Base-by-base conservation (phyloP, 2,888 invertebrate genomes). In the Oxyteleia sp. region DNA sequence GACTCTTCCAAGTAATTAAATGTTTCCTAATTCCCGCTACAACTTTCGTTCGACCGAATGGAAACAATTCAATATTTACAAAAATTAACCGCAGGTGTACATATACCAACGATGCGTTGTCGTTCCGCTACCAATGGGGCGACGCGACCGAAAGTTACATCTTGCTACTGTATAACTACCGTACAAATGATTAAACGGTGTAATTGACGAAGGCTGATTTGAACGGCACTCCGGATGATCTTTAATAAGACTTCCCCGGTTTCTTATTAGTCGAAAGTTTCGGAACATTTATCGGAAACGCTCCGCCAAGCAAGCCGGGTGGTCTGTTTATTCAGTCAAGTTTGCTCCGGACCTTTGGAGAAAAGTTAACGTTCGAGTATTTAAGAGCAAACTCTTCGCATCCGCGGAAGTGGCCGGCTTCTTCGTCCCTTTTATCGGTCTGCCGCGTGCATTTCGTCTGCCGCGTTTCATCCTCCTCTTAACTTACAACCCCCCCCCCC, bases 291-390 rank as follows among this genome's bases (percentile, higher is more conserved):
- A 61, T 68, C 61, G 35, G 59, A 63, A 64, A 63, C 47, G 74
- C 45, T 74, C 23, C 35, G 35, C 8, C 10, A 59, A 59, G 76
- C 55, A 38, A 23, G 68, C 23, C 43, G 29, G 76, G 23, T 47
- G 45, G 64, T 69, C 47, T 78, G 63, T 69, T 78, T 78, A 63
- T 78, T 69, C 71, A 61, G 55, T 47, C 53, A 63, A 71, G 29
- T 61, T 64, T 32, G n/a, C 18, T 23, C 18, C 38, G 41, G 43
- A 53, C 41, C 43, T 38, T 26, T 13, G 35, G 35, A 49, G 66
- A 72, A 80, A 79, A 79, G 71, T 64, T 71, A 13, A 2, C 20
- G 55, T 49, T 51, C 16, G 18, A 71, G 64, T 57, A 79, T 64
- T 79, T 49, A 51, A 79, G 66, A 61, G 53, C 45, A 29, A 71